A percentile compares a stretch with the other conserved stretches of the same genome.
phyloP scores from a whole-genome alignment of 1,140 invertebrate genomes.

The Lepidurus packardi region DNA sequence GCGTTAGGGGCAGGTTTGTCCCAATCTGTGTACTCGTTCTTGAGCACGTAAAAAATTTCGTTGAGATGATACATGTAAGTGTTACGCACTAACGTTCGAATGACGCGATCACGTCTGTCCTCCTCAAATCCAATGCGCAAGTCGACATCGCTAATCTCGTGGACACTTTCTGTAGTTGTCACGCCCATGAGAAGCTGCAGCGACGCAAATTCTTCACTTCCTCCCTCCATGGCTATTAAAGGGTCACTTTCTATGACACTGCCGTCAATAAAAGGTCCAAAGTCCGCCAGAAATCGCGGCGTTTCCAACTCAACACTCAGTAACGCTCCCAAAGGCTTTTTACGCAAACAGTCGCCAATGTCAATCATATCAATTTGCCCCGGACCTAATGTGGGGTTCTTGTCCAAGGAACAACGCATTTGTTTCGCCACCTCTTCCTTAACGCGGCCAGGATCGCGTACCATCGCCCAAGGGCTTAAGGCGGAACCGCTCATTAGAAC shows the following conservation, averaged over 20 bases:
- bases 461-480: slow-evolving; percentile 45
- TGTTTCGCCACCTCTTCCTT: slow-evolving; percentile 31
- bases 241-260: slow-evolving; percentile 47
- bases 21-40: slow-evolving; percentile 92
- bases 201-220: slow-evolving; percentile 36
- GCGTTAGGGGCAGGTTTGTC: slow-evolving; percentile 65
- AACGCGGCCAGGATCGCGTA: slow-evolving; percentile 41
- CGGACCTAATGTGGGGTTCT: background rate
- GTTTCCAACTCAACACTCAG: slow-evolving; percentile 55
- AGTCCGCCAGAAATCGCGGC: slow-evolving; percentile 75
- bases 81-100: slow-evolving; percentile 80
- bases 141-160: slow-evolving; percentile 47
- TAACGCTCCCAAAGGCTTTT: slow-evolving; percentile 63
- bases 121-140: slow-evolving; percentile 69
- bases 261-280: slow-evolving; percentile 83
- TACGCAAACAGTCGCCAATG: slow-evolving; percentile 50
- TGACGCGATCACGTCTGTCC: slow-evolving; percentile 70
- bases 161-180: slow-evolving; percentile 61
- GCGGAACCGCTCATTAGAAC: slow-evolving; percentile 45
- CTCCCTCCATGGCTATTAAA: slow-evolving; percentile 43
- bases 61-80: slow-evolving; percentile 82
- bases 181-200: slow-evolving; percentile 37
- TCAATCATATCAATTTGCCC: slow-evolving; percentile 26
- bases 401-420: slow-evolving; percentile 25
- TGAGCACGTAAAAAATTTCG: slow-evolving; percentile 72